Evolutionary conservation across 2,113 vertebrate genomes (phyloP).

Genomic region (Oenanthe melanoleuca): DNA sequence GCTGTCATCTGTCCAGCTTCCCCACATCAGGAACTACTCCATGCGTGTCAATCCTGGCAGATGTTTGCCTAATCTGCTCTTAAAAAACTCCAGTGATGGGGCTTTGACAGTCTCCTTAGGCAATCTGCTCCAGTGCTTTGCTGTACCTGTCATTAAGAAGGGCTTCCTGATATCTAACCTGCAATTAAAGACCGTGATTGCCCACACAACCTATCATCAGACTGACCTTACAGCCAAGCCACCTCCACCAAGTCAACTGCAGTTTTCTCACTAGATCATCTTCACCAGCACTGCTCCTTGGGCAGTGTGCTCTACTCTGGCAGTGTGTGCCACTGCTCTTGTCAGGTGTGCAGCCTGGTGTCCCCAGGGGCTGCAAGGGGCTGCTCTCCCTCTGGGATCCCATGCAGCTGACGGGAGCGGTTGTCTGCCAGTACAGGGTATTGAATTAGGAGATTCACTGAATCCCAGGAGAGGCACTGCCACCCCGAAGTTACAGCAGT

Average conservation of each 20-base stretch:
- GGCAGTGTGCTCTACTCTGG: not conserved
- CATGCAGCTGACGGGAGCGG: not conserved
- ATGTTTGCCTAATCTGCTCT: constrained; percentile 33
- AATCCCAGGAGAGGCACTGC: constrained; percentile 9
- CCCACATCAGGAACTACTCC: not conserved
- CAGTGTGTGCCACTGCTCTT: not conserved
- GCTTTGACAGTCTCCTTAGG: constrained; percentile 61
- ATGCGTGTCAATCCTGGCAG: constrained; percentile 39
- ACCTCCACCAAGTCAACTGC: not conserved
- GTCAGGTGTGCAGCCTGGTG: not conserved
- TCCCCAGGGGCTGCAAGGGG: not conserved
- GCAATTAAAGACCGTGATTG: constrained; percentile 29
- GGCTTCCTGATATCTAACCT: constrained; percentile 15
- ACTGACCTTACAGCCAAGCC: not conserved
- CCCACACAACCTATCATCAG: not conserved
- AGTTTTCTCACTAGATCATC: not conserved
- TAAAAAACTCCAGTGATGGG: constrained; percentile 10
- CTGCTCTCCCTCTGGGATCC: not conserved
- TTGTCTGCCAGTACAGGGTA: not conserved
- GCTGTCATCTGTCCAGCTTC: not conserved
- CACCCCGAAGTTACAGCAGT: constrained; percentile 11
- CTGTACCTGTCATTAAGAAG: constrained; percentile 40
- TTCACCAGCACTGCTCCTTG: not conserved
- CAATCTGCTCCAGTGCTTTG: constrained; percentile 16
- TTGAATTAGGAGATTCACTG: constrained; percentile 9